Conservation (phyloP, 2,888 invertebrate species). For the Torymus texanus region DNA sequence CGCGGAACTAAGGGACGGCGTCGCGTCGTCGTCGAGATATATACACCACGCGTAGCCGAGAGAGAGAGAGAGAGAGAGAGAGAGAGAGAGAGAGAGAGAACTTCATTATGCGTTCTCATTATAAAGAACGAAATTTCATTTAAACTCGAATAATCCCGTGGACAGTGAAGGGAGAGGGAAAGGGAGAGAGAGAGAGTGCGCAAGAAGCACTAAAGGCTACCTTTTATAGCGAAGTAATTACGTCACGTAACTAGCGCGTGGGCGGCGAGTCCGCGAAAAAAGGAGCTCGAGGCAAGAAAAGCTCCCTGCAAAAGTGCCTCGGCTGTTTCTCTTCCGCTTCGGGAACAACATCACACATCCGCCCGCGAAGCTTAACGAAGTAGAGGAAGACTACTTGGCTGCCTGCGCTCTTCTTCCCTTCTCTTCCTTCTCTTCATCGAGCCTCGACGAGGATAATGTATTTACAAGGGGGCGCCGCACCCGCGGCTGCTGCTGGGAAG, state of each 20-base stretch:
- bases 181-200: neutral
- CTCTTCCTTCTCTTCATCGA: conserved; percentile 16
- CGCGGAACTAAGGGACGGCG: no score
- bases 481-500: no score
- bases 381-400: conserved; percentile 8
- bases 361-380: conserved; percentile 35
- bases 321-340: conserved; percentile 14
- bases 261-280: conserved; percentile 10
- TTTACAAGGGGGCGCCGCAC: no score
- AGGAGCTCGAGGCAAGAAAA: conserved; percentile 30
- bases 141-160: conserved; percentile 34
- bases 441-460: neutral
- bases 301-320: conserved; percentile 24
- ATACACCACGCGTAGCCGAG: neutral
- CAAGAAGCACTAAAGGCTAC: conserved; percentile 29
- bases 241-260: conserved; percentile 45
- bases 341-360: conserved; percentile 27
- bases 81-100: neutral
- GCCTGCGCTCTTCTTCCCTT: neutral
- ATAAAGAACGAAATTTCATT: conserved; percentile 40
- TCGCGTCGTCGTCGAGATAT: no score
- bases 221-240: conserved; percentile 49
- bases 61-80: no score
- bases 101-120: conserved; percentile 24
- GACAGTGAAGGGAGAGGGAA: neutral